These are phyloP conservation scores for Euborellia annulipes DNA, from an alignment of 1,140 invertebrate genomes.

Conservation along the genomic window DNA sequence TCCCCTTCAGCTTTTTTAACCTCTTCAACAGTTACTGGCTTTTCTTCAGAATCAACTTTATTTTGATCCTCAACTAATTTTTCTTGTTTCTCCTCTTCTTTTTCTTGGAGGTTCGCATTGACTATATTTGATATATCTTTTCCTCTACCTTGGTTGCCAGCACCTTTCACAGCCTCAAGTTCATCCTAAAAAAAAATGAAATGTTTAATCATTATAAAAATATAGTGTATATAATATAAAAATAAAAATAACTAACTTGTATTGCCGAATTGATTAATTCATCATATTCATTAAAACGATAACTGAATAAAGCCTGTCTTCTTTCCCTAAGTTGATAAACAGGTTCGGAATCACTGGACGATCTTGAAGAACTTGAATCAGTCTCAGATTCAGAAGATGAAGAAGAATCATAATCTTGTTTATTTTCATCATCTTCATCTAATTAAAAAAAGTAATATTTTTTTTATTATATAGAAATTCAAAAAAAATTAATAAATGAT, in stretches of 20 bases:
- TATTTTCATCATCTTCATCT: not conserved
- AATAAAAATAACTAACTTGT: conserved; percentile 31
- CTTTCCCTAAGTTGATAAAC: conserved; percentile 67
- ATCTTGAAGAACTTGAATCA: conserved; percentile 1
- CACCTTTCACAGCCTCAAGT: conserved; percentile 51
- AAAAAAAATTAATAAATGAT: no score
- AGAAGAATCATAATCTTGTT: not conserved
- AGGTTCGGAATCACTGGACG: conserved; percentile 36
- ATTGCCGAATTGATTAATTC: conserved; percentile 86
- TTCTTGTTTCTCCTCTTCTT: conserved; percentile 41
- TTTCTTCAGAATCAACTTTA: conserved; percentile 17
- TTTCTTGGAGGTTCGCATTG: conserved; percentile 52
- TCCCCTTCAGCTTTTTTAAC: conserved; percentile 17
- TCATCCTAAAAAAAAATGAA: conserved; percentile 33
- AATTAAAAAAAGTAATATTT: not conserved
- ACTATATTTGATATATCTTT: conserved; percentile 83
- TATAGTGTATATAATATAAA: not conserved
- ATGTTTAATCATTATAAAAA: conserved; percentile 1
- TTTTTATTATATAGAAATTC: no score
- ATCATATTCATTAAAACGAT: conserved; percentile 83
- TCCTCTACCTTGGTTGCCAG: conserved; percentile 63
- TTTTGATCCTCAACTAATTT: conserved; percentile 25
- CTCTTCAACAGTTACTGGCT: conserved; percentile 12
- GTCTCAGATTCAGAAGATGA: not conserved
- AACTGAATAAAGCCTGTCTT: conserved; percentile 56